A percentile compares a stretch with the other conserved stretches of the same genome.
These are phyloP conservation scores for Caprella mutica DNA, from an alignment of 2,888 invertebrate species.

Conservation along the genomic window DNA sequence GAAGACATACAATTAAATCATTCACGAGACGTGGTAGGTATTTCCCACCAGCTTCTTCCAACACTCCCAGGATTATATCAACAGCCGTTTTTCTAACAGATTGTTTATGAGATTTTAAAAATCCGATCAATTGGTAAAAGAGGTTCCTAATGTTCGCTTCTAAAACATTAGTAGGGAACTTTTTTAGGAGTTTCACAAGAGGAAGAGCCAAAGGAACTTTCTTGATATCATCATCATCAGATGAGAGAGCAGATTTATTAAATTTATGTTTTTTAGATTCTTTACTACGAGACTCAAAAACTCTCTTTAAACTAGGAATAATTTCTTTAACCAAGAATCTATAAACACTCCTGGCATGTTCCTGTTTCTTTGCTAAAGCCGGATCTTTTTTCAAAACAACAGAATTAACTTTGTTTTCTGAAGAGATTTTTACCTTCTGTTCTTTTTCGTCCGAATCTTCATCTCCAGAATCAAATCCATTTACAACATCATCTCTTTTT, in stretches of 20 bases:
- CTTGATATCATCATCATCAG: conserved; percentile 70
- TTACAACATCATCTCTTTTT: not conserved
- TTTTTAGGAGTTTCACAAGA: conserved; percentile 77
- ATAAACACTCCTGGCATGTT: conserved; percentile 51
- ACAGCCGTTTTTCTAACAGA: conserved; percentile 74
- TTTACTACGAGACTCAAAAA: conserved; percentile 52
- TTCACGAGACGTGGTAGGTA: conserved; percentile 65
- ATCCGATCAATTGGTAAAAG: conserved; percentile 77
- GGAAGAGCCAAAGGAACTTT: conserved; percentile 87
- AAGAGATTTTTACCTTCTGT: no score
- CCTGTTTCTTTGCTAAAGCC: conserved; percentile 32
- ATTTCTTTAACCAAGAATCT: conserved; percentile 56
- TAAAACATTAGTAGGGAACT: conserved; percentile 63
- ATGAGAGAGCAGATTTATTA: conserved; percentile 36
- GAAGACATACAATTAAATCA: conserved; percentile 67
- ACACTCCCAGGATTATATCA: conserved; percentile 84
- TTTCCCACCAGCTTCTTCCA: conserved; percentile 67
- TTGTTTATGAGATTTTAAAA: conserved; percentile 74
- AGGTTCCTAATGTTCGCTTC: conserved; percentile 62
- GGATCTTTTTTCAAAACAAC: no score
- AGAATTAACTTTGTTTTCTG: no score
- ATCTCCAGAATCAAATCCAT: not conserved
- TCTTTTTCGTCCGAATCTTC: conserved; percentile 16
- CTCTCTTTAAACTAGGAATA: conserved; percentile 66
- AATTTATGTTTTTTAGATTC: conserved; percentile 57